Base-by-base conservation (phyloP, 2,797 vertebrate genomes). In the Tangara arthus region DNA sequence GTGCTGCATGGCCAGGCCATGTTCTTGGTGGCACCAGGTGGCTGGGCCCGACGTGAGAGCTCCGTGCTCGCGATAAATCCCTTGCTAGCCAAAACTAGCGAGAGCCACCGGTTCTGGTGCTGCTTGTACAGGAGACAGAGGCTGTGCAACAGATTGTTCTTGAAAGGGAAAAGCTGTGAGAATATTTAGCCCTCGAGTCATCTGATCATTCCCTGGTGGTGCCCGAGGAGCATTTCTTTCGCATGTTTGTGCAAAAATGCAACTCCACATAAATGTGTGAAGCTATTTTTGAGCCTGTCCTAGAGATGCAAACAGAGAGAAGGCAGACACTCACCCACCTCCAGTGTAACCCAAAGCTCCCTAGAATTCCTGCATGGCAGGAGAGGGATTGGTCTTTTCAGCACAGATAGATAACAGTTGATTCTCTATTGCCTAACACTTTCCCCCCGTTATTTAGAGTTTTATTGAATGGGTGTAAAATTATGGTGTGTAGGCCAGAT, bases 131-230 rank as follows among this genome's bases (percentile, higher is more conserved):
- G 70, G 55, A 81, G 87, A 32, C 26, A 11, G 88, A 60, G 75
- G 50, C 73, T 53, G 42, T 93, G 73, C 84, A 94, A 89, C 93
- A 95, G 73, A 87, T 90, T 88, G 80, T 73, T 80, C n/a, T 82
- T 94, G 85, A 87, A 79, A 87, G 77, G 77, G 80, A 80, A 85
- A 92, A 94, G 64, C 91, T 94, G 86, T 82, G 85, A 70, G 50
- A 93, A 86, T 70, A 71, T 89, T 84, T 94, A 94, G 88, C 93
- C 94, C 70, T 95, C 17, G 23, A 94, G 75, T 89, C 91, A 80
- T 91, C 85, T 89, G 85, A 89, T 93, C 34, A 34, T 94, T 85
- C 89, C 72, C 70, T 83, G 80, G 53, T 24, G 32, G 87, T 76
- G 77, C 76, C 66, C 17, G 19, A 42, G 41, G 81, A 91, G 56